These are phyloP conservation scores for Hyposmocoma kahamanoa DNA, from an alignment of 1,140 invertebrate species.

Conservation along the genomic window DNA sequence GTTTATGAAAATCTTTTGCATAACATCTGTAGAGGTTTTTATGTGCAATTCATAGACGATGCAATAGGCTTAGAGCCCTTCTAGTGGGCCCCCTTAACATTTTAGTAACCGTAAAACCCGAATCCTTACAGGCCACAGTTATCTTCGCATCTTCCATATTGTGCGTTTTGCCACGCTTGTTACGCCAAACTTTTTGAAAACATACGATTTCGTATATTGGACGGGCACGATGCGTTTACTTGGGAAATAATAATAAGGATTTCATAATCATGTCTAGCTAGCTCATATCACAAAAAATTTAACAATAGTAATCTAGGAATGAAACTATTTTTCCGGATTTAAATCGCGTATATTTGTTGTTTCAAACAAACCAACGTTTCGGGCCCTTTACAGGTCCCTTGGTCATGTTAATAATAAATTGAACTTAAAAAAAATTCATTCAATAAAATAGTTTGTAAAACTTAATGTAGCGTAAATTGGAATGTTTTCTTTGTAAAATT, in stretches of 20 bases:
- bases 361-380: no score
- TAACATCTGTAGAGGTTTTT: no score
- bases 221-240: neutral
- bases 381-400: no score
- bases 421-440: no score
- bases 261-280: neutral
- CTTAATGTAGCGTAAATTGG: no score
- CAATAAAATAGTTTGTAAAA: no score
- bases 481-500: no score
- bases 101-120: slow-evolving; percentile 52
- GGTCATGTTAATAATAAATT: no score
- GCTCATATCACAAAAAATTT: neutral
- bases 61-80: neutral
- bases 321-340: no score
- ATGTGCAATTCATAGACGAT: no score
- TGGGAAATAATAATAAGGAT: neutral
- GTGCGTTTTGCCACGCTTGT: slow-evolving; percentile 58
- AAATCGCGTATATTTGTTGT: no score
- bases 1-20: neutral
- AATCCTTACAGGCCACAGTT: slow-evolving; percentile 48
- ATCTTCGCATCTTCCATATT: slow-evolving; percentile 66
- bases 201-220: slow-evolving; percentile 26
- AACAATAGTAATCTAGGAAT: no score
- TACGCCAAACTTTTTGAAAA: slow-evolving; percentile 28
- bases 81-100: slow-evolving; percentile 23